phyloP scores from a whole-genome alignment of 2,113 vertebrate genomes.

The Butorides virescens region DNA sequence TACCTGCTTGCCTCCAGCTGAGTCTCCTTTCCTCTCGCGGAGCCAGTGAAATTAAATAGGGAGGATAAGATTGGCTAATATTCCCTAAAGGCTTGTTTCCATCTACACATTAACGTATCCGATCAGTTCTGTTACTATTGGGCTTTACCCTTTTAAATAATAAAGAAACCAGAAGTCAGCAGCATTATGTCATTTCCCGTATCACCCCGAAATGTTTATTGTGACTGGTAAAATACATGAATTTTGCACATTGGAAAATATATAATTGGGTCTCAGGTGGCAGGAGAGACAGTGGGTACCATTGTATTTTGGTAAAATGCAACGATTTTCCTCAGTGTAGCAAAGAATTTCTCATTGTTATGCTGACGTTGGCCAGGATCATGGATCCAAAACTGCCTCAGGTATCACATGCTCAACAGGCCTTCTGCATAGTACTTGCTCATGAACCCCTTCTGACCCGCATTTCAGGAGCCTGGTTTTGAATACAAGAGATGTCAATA shows the following conservation, averaged over 20 bases:
- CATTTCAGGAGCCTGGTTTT: not conserved
- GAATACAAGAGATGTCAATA: not conserved
- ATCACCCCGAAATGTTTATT: not conserved
- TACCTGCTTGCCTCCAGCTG: not conserved
- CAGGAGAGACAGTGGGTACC: not conserved
- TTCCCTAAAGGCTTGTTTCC: not conserved
- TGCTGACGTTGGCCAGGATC: not conserved
- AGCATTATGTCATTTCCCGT: not conserved
- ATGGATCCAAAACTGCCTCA: not conserved
- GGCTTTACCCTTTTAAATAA: not conserved
- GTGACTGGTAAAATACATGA: not conserved
- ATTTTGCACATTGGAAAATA: not conserved
- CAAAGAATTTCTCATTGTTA: not conserved
- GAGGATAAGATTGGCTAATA: not conserved
- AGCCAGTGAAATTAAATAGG: not conserved
- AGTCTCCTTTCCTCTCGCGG: not conserved
- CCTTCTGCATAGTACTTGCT: not conserved
- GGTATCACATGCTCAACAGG: not conserved
- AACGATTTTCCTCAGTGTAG: not conserved
- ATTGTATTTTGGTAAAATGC: not conserved
- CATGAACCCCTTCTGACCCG: not conserved
- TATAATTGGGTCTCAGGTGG: not conserved
- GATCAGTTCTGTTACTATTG: not conserved
- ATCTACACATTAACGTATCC: not conserved
- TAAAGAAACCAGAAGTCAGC: not conserved